These are phyloP conservation scores for Diplodus sargus DNA, from an alignment of 2,797 vertebrate species.

Conservation along the genomic window DNA sequence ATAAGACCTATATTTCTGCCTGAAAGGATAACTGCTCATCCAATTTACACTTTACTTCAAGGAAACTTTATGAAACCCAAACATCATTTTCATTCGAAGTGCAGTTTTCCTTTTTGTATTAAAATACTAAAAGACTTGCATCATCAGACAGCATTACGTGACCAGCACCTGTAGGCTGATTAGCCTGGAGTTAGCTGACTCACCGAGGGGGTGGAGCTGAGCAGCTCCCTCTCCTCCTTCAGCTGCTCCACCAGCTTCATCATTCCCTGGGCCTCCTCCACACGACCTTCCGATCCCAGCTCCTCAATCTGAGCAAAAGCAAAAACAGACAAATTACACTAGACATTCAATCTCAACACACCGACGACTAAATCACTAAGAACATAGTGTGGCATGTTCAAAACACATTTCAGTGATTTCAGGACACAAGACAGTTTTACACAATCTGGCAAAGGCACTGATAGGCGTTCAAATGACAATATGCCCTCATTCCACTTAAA, in stretches of 20 bases:
- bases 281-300: constrained; percentile 96
- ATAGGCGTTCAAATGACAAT: neutral
- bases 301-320: constrained; percentile 92
- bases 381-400: neutral
- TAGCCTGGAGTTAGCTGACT: constrained; percentile 31
- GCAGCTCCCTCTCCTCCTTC: constrained; percentile 96
- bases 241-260: constrained; percentile 99
- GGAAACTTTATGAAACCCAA: no score
- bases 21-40: neutral
- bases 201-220: constrained; percentile 95
- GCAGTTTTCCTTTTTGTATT: neutral
- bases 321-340: neutral
- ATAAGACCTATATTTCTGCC: neutral
- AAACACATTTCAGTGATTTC: neutral
- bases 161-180: constrained; percentile 5
- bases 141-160: neutral
- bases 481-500: neutral
- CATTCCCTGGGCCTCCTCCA: constrained; percentile 99
- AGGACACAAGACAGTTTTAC: neutral
- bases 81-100: neutral
- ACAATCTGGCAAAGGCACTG: neutral
- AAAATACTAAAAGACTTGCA: neutral
- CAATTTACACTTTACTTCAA: neutral
- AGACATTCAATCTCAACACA: neutral
- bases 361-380: neutral